Evolutionary conservation across 2,113 vertebrate species (phyloP).

Genomic region (Muntiacus reevesi): DNA sequence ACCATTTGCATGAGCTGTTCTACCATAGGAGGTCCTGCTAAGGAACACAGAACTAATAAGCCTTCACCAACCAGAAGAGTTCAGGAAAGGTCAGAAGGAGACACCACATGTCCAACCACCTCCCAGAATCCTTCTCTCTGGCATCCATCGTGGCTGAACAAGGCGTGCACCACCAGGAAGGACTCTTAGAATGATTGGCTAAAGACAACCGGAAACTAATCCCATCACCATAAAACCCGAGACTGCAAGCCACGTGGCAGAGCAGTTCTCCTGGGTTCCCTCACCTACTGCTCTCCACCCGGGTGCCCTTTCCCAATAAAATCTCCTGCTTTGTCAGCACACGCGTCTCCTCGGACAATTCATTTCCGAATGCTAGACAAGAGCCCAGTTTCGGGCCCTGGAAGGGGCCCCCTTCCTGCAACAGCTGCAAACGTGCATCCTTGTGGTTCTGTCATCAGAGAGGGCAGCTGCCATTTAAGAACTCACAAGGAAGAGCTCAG

Average conservation of each 20-base stretch:
- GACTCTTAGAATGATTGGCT: background rate
- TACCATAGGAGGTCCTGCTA: background rate
- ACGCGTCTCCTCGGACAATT: background rate
- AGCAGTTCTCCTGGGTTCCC: background rate
- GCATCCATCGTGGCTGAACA: background rate
- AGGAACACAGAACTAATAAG: background rate
- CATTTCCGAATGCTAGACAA: background rate
- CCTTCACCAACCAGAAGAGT: background rate
- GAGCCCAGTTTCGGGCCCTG: background rate
- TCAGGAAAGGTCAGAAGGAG: background rate
- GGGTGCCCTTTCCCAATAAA: background rate
- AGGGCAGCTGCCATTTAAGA: background rate
- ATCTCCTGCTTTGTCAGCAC: background rate
- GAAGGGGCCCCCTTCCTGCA: background rate
- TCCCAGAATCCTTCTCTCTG: background rate
- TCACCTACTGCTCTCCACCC: background rate
- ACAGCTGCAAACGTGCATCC: background rate
- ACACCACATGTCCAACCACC: background rate
- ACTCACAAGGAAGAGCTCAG: background rate
- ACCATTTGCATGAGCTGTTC: background rate
- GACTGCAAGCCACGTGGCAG: background rate
- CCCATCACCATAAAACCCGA: background rate
- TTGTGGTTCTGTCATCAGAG: background rate
- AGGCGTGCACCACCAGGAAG: background rate
- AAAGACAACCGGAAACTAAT: background rate